A percentile compares a stretch with the other conserved stretches of the same genome.
Conservation (phyloP, 2,797 vertebrate genomes). For the Danio albolineatus region DNA sequence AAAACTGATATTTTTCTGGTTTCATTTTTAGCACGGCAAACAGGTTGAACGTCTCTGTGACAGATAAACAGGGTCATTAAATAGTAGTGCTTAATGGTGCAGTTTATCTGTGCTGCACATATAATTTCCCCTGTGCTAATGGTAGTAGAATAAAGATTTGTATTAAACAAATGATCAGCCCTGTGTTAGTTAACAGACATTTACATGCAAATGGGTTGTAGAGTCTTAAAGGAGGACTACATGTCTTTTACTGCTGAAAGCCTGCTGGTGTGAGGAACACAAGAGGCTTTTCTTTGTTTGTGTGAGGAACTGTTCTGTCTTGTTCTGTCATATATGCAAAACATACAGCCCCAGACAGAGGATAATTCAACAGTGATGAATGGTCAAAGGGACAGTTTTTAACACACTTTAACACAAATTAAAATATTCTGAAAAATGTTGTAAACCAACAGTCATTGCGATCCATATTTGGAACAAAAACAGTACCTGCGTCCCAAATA, state of each 20-base stretch:
- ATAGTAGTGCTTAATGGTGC: constrained; percentile 12
- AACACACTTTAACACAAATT: too few species aligned
- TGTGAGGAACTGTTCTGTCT: neutral
- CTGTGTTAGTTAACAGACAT: constrained; percentile 18
- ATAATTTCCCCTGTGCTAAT: constrained; percentile 2
- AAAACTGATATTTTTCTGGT: neutral
- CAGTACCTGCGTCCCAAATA: too few species aligned
- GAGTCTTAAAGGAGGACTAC: constrained; percentile 21
- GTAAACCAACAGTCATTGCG: too few species aligned
- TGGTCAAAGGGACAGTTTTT: neutral
- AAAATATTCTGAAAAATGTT: too few species aligned
- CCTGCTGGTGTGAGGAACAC: neutral
- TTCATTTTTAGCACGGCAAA: neutral
- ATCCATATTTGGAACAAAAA: too few species aligned
- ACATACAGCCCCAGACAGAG: constrained; percentile 13
- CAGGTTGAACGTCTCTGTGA: neutral
- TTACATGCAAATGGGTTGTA: constrained; percentile 26
- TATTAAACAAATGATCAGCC: constrained; percentile 17
- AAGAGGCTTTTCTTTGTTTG: constrained; percentile 2
- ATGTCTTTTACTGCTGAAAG: neutral
- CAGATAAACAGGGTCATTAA: constrained; percentile 43
- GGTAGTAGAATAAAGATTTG: constrained; percentile 21
- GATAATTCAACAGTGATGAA: constrained; percentile 15
- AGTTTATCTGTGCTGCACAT: constrained; percentile 29
- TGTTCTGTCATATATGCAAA: constrained; percentile 16